phyloP scores from a whole-genome alignment of 2,888 invertebrate genomes.

The Leptopilina drosophilae region DNA sequence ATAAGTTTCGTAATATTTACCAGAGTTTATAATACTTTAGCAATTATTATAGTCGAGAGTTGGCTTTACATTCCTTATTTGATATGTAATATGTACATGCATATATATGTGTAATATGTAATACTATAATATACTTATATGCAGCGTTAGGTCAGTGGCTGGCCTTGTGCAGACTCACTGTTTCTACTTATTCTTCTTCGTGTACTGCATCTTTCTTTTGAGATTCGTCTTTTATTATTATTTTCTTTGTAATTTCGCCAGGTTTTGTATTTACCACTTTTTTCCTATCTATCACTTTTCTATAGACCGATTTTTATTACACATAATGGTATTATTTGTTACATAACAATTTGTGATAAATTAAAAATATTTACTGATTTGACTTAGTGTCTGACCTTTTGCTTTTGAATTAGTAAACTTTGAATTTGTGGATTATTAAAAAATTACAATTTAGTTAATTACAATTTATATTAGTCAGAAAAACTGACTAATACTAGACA shows the following conservation, averaged over 20 bases:
- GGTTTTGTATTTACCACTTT: not conserved
- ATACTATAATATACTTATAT: not conserved
- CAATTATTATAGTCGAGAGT: not conserved
- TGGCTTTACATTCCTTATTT: slow-evolving; percentile 6
- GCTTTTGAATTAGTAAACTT: too few relatives aligned
- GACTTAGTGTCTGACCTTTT: too few relatives aligned
- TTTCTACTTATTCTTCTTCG: slow-evolving; percentile 9
- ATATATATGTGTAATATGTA: not conserved
- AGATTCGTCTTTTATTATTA: not conserved
- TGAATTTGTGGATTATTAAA: too few relatives aligned
- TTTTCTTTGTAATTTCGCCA: too few relatives aligned
- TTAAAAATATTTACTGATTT: too few relatives aligned
- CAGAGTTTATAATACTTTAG: not conserved
- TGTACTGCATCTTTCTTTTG: not conserved
- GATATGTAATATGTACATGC: not conserved
- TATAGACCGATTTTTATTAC: not conserved
- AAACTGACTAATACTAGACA: too few relatives aligned
- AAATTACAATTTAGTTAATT: too few relatives aligned
- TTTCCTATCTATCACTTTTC: not conserved
- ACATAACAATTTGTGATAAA: too few relatives aligned
- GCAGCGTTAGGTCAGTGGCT: slow-evolving; percentile 7
- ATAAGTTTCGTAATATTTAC: slow-evolving; percentile 11
- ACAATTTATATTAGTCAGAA: too few relatives aligned
- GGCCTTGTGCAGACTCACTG: not conserved
- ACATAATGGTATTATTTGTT: too few relatives aligned